These are phyloP conservation scores for Lathamus discolor DNA, from an alignment of 2,113 vertebrate species.

Conservation along the genomic window DNA sequence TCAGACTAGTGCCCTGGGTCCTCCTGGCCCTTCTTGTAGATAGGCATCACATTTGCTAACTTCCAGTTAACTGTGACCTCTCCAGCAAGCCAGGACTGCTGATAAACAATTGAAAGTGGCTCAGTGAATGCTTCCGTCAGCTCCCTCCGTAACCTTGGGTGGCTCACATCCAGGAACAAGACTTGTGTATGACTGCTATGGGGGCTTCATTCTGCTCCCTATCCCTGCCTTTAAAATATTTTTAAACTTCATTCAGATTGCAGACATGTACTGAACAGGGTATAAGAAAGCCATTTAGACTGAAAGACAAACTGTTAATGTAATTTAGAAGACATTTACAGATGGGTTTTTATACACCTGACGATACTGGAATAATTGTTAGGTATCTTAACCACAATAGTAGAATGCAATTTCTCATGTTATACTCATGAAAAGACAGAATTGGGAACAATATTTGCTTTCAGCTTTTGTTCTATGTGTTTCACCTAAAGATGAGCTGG, in stretches of 20 bases:
- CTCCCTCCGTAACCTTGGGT: neutral
- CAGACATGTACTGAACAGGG: neutral
- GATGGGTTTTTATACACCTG: neutral
- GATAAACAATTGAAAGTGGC: neutral
- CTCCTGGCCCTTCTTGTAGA: neutral
- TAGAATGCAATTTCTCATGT: neutral
- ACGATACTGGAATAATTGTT: neutral
- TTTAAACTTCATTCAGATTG: neutral
- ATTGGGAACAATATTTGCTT: neutral
- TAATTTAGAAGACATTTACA: neutral
- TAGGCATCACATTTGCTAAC: neutral
- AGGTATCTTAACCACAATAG: neutral
- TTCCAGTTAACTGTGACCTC: neutral
- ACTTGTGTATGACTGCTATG: neutral
- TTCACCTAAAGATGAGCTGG: constrained; percentile 33
- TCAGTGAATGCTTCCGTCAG: neutral
- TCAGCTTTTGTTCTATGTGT: neutral
- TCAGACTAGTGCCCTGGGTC: neutral
- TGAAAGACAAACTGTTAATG: neutral
- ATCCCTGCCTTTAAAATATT: neutral
- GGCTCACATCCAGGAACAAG: neutral
- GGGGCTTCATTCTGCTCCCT: neutral
- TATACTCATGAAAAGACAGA: neutral
- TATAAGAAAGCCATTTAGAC: neutral
- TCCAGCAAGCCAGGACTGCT: neutral